Conservation (phyloP, 2,888 invertebrate genomes). For the Euproctis similis region DNA sequence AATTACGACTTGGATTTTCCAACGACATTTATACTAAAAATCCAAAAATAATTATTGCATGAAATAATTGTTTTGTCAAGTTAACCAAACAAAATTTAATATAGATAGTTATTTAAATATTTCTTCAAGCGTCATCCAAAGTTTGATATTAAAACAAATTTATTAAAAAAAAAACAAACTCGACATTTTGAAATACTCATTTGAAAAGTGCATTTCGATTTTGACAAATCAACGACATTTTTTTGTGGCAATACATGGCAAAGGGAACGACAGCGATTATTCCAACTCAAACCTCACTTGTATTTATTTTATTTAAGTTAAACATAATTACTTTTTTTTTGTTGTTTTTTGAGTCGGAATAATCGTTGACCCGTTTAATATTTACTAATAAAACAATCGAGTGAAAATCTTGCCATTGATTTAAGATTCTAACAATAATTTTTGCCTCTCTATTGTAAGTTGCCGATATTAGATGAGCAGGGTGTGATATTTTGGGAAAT, state of each 20-base stretch:
- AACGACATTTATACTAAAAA: too few species aligned
- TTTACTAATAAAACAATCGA: slow-evolving; percentile 21
- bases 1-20: slow-evolving; percentile 4
- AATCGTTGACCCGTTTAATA: too few species aligned
- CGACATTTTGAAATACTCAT: slow-evolving; percentile 26
- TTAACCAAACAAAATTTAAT: neutral
- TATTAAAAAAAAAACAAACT: slow-evolving; percentile 11
- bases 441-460: slow-evolving; percentile 4
- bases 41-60: neutral
- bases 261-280: too few species aligned
- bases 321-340: too few species aligned
- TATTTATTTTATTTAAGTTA: too few species aligned
- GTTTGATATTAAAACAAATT: slow-evolving; percentile 6
- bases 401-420: slow-evolving; percentile 46
- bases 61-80: neutral
- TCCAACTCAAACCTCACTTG: too few species aligned
- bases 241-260: slow-evolving; percentile 8
- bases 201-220: slow-evolving; percentile 24
- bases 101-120: too few species aligned
- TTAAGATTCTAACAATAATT: slow-evolving; percentile 22
- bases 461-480: slow-evolving; percentile 9
- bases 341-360: too few species aligned
- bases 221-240: slow-evolving; percentile 15
- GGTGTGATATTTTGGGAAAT: neutral
- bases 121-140: slow-evolving; percentile 28